These are phyloP conservation scores for Danio kyathit DNA, from an alignment of 2,797 vertebrate genomes.

Conservation along the genomic window DNA sequence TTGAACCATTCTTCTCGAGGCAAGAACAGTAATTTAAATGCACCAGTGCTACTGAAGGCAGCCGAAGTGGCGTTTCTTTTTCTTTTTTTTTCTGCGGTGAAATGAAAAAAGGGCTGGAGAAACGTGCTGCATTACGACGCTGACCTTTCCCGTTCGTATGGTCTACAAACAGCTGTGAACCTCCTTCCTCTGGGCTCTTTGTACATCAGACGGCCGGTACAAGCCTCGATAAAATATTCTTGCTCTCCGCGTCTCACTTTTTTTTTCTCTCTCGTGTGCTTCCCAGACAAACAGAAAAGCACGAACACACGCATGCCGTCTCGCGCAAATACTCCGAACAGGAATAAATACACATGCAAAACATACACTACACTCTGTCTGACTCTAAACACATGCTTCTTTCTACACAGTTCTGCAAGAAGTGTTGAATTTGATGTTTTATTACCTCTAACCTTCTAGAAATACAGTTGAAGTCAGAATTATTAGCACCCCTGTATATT, in stretches of 20 bases:
- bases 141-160: slow-evolving; percentile 81
- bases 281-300: slow-evolving; percentile 71
- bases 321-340: slow-evolving; percentile 22
- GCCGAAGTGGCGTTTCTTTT: slow-evolving; percentile 74
- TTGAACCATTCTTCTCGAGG: slow-evolving; percentile 83
- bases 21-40: slow-evolving; percentile 85
- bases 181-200: slow-evolving; percentile 81
- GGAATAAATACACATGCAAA: slow-evolving; percentile 51
- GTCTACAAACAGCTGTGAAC: slow-evolving; percentile 85
- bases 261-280: slow-evolving; percentile 65
- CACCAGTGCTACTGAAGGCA: slow-evolving; percentile 75
- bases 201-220: slow-evolving; percentile 80
- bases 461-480: no score
- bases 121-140: slow-evolving; percentile 79
- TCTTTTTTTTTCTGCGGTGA: slow-evolving; percentile 72
- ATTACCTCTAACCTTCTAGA: no score
- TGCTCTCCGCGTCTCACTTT: slow-evolving; percentile 64
- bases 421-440: not conserved
- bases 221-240: slow-evolving; percentile 78
- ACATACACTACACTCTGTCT: slow-evolving; percentile 35
- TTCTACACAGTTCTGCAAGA: not conserved
- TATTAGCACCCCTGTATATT: no score
- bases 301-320: slow-evolving; percentile 66
- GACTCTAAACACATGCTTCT: slow-evolving; percentile 53
- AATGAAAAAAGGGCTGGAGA: slow-evolving; percentile 75